Conservation (phyloP, 2,113 vertebrate genomes). For the Percina caprodes region DNA sequence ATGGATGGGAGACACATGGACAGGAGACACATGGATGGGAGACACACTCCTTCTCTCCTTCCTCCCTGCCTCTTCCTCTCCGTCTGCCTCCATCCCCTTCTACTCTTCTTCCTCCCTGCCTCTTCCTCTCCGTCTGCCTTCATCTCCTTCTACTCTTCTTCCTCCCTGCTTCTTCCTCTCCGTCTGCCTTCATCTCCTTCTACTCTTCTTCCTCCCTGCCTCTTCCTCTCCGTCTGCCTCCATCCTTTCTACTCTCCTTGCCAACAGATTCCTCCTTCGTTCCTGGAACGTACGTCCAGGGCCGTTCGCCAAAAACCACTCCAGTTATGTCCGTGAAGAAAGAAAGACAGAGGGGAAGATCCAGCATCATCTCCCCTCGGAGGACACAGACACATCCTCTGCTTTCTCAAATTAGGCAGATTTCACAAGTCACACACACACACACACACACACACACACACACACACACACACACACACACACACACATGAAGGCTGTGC, state of each 20-base stretch:
- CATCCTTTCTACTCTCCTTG: not conserved
- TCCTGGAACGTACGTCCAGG: constrained; percentile 18
- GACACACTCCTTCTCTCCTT: too few relatives aligned
- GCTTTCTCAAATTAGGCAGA: constrained; percentile 55
- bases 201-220: not conserved
- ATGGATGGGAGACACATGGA: too few relatives aligned
- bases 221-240: constrained; percentile 6
- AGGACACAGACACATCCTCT: constrained; percentile 29
- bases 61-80: too few relatives aligned
- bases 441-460: not conserved
- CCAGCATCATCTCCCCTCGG: constrained; percentile 4
- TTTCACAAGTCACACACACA: constrained; percentile 16
- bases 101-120: too few relatives aligned
- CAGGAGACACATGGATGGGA: too few relatives aligned
- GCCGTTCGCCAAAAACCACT: constrained; percentile 31
- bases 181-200: too few relatives aligned
- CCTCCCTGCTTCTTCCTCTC: too few relatives aligned
- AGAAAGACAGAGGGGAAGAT: constrained; percentile 1
- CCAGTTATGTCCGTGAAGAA: constrained; percentile 40
- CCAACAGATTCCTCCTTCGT: constrained; percentile 26
- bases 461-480: constrained; percentile 24
- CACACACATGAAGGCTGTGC: constrained; percentile 10
- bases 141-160: too few relatives aligned
- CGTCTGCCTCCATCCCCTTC: too few relatives aligned
- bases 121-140: too few relatives aligned